Conservation (phyloP, 2,888 invertebrate species). For the Nipponacmea schrenckii region DNA sequence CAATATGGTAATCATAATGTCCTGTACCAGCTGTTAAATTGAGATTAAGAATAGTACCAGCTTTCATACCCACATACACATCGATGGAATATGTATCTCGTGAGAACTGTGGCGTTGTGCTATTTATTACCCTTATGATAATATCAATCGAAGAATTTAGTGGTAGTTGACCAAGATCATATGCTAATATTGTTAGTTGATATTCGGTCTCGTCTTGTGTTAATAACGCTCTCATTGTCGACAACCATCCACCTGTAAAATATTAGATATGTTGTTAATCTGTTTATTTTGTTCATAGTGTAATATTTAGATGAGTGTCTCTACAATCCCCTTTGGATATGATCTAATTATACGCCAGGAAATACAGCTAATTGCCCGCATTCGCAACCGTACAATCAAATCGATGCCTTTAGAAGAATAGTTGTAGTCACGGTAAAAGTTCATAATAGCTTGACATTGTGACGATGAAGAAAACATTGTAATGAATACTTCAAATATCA, state of each 20-base stretch:
- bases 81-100: conserved; percentile 52
- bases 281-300: too few relatives aligned
- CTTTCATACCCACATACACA: conserved; percentile 49
- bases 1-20: conserved; percentile 50
- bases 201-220: conserved; percentile 15
- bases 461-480: too few relatives aligned
- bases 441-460: too few relatives aligned
- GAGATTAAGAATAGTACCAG: conserved; percentile 43
- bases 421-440: too few relatives aligned
- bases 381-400: too few relatives aligned
- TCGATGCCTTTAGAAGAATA: too few relatives aligned
- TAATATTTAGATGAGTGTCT: too few relatives aligned
- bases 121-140: conserved; percentile 59
- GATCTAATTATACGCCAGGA: too few relatives aligned
- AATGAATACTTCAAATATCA: too few relatives aligned
- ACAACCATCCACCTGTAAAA: not conserved
- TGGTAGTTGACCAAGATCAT: conserved; percentile 31
- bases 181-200: conserved; percentile 31
- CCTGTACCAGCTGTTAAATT: conserved; percentile 54
- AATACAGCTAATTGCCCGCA: too few relatives aligned
- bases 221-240: not conserved
- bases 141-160: conserved; percentile 21
- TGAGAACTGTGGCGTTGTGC: conserved; percentile 51
- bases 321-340: too few relatives aligned
- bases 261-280: too few relatives aligned